phyloP scores from a whole-genome alignment of 2,113 vertebrate genomes.

The Nycticorax nycticorax region DNA sequence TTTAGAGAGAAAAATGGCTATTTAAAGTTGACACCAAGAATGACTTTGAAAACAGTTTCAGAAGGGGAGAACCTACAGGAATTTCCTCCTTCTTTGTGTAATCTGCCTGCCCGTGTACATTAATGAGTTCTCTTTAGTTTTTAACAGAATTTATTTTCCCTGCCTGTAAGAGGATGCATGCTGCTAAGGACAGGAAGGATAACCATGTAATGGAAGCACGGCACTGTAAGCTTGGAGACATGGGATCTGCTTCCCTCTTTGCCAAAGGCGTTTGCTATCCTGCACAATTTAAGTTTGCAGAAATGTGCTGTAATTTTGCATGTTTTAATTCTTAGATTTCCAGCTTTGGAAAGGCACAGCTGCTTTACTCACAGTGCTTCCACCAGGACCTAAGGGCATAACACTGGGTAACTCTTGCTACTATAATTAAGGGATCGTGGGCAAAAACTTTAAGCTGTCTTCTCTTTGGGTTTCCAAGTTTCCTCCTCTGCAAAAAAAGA shows the following conservation, averaged over 20 bases:
- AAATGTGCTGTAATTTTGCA: not conserved
- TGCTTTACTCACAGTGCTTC: not conserved
- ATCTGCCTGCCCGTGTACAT: not conserved
- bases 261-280: not conserved
- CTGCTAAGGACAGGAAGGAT: not conserved
- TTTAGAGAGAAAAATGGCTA: not conserved
- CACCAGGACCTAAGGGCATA: not conserved
- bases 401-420: not conserved
- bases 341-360: not conserved
- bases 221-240: too few relatives aligned
- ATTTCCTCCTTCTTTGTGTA: not conserved
- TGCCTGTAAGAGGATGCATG: not conserved
- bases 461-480: not conserved
- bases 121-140: not conserved
- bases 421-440: not conserved
- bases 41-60: not conserved
- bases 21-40: not conserved
- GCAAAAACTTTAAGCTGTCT: not conserved
- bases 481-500: not conserved
- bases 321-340: not conserved
- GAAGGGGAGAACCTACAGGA: not conserved
- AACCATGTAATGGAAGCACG: accelerated
- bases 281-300: not conserved
- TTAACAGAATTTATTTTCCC: not conserved
- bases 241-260: not conserved